Conservation (phyloP, 2,888 invertebrate species). For the Hirtodrosophila duncani region DNA sequence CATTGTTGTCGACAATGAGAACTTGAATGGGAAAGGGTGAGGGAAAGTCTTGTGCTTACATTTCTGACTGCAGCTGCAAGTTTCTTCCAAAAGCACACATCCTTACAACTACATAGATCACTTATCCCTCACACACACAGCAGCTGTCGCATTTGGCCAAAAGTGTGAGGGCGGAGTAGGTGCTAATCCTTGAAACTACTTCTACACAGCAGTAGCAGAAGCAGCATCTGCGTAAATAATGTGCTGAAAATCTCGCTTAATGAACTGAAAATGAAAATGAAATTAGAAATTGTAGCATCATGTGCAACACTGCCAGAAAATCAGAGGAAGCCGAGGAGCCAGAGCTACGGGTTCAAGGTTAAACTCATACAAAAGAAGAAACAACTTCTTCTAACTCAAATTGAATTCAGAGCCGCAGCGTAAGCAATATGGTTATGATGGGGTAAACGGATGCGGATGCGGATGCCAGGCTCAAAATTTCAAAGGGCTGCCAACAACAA, state of each 20-base stretch:
- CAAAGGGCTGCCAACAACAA: constrained; percentile 5
- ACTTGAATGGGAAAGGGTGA: too few species aligned
- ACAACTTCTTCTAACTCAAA: constrained; percentile 22
- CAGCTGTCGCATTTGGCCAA: too few species aligned
- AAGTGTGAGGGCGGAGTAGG: constrained; percentile 16
- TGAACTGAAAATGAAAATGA: constrained; percentile 64
- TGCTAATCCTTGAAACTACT: constrained; percentile 41
- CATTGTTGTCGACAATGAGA: too few species aligned
- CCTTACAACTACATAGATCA: too few species aligned
- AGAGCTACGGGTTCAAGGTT: constrained; percentile 28
- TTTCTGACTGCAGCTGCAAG: too few species aligned
- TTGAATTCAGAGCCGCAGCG: constrained; percentile 10
- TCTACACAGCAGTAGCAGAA: constrained; percentile 9
- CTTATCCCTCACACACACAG: too few species aligned
- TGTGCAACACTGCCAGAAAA: constrained; percentile 14
- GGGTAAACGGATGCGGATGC: too few species aligned
- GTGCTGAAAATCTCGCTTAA: constrained; percentile 58
- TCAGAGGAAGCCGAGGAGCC: too few species aligned
- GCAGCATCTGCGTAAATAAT: constrained; percentile 40
- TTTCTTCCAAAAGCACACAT: too few species aligned
- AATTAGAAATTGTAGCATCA: constrained; percentile 33
- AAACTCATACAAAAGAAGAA: constrained; percentile 13
- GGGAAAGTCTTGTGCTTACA: too few species aligned
- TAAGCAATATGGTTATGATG: too few species aligned
- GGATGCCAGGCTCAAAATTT: background rate